Conservation (phyloP, 2,888 invertebrate species). For the Coleophora flavipennella region DNA sequence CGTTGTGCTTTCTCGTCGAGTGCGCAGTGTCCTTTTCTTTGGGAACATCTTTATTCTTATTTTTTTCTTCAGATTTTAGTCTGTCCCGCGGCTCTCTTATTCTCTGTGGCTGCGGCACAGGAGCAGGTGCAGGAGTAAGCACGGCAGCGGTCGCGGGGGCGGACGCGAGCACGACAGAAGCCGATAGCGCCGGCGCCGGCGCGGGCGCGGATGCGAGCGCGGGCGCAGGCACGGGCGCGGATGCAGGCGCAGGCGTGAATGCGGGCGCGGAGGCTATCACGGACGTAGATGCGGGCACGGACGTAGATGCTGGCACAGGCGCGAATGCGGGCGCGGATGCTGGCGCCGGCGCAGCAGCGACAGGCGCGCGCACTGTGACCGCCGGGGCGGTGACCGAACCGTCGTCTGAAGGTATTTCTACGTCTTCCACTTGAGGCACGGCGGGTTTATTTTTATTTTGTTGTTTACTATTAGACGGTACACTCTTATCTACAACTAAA, state of each 20-base stretch:
- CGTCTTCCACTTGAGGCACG: slow-evolving; percentile 46
- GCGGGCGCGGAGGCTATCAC: too few species aligned
- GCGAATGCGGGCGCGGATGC: slow-evolving; percentile 16
- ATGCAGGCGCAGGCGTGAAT: slow-evolving; percentile 19
- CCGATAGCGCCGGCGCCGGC: slow-evolving; percentile 2
- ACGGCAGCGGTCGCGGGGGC: slow-evolving; percentile 10
- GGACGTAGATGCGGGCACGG: slow-evolving; percentile 18
- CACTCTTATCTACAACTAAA: slow-evolving; percentile 52
- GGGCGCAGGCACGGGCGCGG: slow-evolving; percentile 18
- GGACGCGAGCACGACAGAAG: slow-evolving; percentile 13
- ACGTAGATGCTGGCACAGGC: slow-evolving; percentile 19
- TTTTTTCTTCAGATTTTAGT: slow-evolving; percentile 34
- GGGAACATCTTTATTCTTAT: slow-evolving; percentile 20
- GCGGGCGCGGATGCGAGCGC: slow-evolving; percentile 19
- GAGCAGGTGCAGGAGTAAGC: slow-evolving; percentile 13
- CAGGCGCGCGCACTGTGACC: slow-evolving; percentile 18
- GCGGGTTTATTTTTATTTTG: slow-evolving; percentile 40
- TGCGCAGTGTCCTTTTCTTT: slow-evolving; percentile 21
- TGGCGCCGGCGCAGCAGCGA: slow-evolving; percentile 16
- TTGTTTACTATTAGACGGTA: slow-evolving; percentile 38
- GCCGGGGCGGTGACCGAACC: slow-evolving; percentile 14
- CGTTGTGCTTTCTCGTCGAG: slow-evolving; percentile 27
- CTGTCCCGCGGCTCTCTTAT: slow-evolving; percentile 42
- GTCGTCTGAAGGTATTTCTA: slow-evolving; percentile 23
- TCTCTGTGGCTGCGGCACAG: slow-evolving; percentile 40